These are phyloP conservation scores for Pollenia griseotomentosa DNA, from an alignment of 2,888 invertebrate genomes.

Conservation along the genomic window DNA sequence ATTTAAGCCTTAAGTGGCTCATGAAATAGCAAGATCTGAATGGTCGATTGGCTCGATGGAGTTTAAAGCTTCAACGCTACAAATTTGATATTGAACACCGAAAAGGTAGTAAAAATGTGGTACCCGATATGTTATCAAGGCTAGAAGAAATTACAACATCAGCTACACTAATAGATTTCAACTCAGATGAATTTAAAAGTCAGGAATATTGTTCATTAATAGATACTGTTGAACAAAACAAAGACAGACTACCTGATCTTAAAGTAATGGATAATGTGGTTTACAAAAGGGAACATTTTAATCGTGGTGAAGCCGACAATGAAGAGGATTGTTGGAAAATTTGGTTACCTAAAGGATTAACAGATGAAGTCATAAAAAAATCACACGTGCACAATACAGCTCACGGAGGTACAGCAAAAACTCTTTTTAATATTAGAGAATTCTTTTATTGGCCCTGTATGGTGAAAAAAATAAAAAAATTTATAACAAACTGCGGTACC, in stretches of 20 bases:
- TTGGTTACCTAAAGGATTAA: background rate
- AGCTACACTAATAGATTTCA: background rate
- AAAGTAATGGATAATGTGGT: background rate
- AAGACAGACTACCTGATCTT: background rate
- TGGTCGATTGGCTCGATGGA: slow-evolving; percentile 17
- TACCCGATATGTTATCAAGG: background rate
- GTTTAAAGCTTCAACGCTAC: slow-evolving; percentile 25
- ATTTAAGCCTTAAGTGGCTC: slow-evolving; percentile 5
- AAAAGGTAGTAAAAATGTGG: slow-evolving; percentile 26
- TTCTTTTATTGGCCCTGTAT: background rate
- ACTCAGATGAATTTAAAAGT: background rate
- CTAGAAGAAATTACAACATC: background rate
- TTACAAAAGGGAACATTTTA: background rate
- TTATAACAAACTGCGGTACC: background rate
- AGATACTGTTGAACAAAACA: background rate
- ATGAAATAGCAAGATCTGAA: slow-evolving; percentile 25
- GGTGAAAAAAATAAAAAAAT: too few relatives aligned
- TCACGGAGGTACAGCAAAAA: background rate
- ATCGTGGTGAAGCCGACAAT: background rate
- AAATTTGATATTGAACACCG: slow-evolving; percentile 1
- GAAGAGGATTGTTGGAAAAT: background rate
- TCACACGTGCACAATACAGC: background rate
- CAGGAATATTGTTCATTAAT: background rate
- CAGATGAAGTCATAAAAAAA: background rate
- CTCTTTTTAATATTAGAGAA: background rate